These are phyloP conservation scores for Callocephalon fimbriatum DNA, from an alignment of 2,113 vertebrate species.

Conservation along the genomic window DNA sequence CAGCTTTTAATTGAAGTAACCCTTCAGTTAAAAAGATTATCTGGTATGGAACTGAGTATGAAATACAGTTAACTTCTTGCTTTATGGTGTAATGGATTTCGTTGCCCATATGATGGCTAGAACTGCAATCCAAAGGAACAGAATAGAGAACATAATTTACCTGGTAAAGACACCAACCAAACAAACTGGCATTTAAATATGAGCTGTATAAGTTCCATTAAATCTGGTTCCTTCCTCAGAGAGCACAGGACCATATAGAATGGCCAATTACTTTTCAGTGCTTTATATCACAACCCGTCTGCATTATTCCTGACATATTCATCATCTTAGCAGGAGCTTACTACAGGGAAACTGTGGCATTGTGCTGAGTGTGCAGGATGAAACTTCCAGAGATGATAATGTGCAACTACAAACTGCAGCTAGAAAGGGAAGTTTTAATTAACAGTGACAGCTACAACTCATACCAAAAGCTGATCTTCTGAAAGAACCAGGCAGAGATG, in stretches of 20 bases:
- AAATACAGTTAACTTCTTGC: background rate
- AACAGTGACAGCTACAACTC: background rate
- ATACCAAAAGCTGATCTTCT: background rate
- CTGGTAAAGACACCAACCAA: background rate
- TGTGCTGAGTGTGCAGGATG: background rate
- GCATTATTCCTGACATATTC: background rate
- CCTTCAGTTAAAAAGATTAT: background rate
- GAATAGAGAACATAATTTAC: background rate
- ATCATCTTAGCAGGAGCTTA: background rate
- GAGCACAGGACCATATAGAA: background rate
- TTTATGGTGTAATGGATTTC: background rate
- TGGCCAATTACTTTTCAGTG: background rate
- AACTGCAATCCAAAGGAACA: background rate
- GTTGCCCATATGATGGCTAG: background rate
- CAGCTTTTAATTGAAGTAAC: background rate
- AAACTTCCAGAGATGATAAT: background rate
- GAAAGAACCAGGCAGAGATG: background rate
- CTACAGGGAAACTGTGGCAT: fast-evolving
- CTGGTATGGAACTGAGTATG: background rate
- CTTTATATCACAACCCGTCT: background rate
- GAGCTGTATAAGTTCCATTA: background rate
- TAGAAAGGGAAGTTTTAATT: background rate
- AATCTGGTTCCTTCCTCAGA: background rate
- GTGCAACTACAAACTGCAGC: background rate
- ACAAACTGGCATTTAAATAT: background rate